Conservation (phyloP, 2,113 vertebrate genomes). For the Heterochromis multidens region DNA sequence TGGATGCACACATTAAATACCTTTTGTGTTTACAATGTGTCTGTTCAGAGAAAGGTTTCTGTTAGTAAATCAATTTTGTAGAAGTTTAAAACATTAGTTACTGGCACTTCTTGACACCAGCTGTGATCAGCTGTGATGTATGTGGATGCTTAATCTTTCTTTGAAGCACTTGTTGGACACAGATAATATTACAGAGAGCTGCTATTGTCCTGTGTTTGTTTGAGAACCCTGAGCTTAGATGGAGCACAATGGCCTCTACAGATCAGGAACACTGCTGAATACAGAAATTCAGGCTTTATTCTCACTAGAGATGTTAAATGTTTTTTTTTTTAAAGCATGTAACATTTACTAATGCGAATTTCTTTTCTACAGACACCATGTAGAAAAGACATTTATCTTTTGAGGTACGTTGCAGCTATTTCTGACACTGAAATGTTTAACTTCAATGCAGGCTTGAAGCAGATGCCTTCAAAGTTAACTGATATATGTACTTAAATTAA, state of each 20-base stretch:
- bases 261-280: neutral
- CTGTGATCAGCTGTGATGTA: neutral
- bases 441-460: neutral
- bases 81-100: neutral
- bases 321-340: neutral
- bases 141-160: neutral
- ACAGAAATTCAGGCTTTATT: neutral
- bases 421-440: neutral
- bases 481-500: neutral
- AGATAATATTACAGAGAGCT: neutral
- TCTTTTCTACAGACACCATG: neutral
- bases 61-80: no score
- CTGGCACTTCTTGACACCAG: neutral
- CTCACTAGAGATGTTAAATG: neutral
- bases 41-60: neutral
- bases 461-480: neutral
- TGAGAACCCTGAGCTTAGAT: neutral
- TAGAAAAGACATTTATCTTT: neutral
- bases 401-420: neutral
- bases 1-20: neutral
- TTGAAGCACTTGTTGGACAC: neutral
- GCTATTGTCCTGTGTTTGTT: neutral
- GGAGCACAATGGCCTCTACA: neutral
- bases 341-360: neutral
- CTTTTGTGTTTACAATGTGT: neutral